phyloP scores from a whole-genome alignment of 2,113 vertebrate genomes.

The Psilopsiagon aymara region DNA sequence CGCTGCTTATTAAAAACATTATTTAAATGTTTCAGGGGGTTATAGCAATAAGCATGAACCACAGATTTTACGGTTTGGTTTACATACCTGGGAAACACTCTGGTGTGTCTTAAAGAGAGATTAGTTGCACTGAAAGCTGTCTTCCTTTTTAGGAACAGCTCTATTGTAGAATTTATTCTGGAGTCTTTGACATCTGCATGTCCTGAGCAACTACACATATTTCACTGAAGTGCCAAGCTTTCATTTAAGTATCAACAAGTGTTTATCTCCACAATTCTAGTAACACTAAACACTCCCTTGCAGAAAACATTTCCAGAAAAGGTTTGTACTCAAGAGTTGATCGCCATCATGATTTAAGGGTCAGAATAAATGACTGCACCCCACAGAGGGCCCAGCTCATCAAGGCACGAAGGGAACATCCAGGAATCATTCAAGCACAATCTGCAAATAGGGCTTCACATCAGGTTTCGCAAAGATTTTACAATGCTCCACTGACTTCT shows the following conservation, averaged over 20 bases:
- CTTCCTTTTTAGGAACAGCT: not conserved
- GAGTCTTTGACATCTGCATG: not conserved
- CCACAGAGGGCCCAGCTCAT: not conserved
- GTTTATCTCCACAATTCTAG: not conserved
- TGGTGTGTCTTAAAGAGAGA: not conserved
- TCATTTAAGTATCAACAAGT: not conserved
- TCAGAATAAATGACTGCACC: not conserved
- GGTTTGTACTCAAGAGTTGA: not conserved
- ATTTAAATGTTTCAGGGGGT: not conserved
- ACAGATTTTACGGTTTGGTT: not conserved
- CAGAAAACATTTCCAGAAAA: not conserved
- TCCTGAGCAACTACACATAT: not conserved
- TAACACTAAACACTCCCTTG: not conserved
- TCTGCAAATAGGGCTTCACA: not conserved
- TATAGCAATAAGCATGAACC: not conserved
- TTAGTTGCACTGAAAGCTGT: not conserved
- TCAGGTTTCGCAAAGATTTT: not conserved
- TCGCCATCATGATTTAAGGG: not conserved
- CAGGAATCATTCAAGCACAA: not conserved
- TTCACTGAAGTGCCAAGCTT: not conserved
- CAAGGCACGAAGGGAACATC: not conserved
- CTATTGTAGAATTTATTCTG: not conserved
- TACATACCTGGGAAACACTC: not conserved
- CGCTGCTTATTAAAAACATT: not conserved
- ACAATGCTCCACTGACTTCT: not conserved